A percentile compares a stretch with the other conserved stretches of the same genome.
Evolutionary conservation across 2,113 vertebrate genomes (phyloP).

Genomic region (Colossoma macropomum): DNA sequence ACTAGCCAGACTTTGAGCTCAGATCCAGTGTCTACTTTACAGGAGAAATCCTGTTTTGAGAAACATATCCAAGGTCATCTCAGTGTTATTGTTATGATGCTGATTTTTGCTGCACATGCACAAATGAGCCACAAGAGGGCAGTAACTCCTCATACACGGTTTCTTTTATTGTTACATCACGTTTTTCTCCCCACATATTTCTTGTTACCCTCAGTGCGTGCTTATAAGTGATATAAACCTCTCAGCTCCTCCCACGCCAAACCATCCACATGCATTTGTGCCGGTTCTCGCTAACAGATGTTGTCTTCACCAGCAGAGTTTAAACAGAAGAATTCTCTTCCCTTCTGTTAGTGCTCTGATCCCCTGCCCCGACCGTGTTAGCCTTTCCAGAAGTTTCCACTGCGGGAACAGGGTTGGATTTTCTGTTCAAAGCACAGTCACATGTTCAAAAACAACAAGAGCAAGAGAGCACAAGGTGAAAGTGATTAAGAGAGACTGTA

Average conservation of each 20-base stretch:
- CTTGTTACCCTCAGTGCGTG: neutral
- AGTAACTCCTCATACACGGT: neutral
- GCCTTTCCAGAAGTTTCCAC: neutral
- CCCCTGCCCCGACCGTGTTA: neutral
- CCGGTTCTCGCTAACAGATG: neutral
- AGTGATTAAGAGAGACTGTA: neutral
- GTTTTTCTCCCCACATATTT: neutral
- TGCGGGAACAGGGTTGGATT: neutral
- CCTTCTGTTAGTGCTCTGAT: neutral
- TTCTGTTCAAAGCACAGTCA: neutral
- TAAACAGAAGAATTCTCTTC: neutral
- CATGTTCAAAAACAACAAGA: neutral
- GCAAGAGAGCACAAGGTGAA: neutral
- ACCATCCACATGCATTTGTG: neutral
- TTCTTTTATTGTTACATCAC: neutral
- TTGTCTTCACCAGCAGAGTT: neutral
- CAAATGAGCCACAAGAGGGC: conserved; percentile 37
- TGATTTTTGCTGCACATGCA: neutral
- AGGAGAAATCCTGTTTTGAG: no score
- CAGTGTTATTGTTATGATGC: neutral
- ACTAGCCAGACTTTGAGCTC: no score
- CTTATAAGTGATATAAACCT: neutral
- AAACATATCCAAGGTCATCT: no score
- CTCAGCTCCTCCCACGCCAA: neutral
- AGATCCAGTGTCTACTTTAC: no score